These are phyloP conservation scores for Phyllopteryx taeniolatus DNA, from an alignment of 2,113 vertebrate genomes.

Conservation along the genomic window DNA sequence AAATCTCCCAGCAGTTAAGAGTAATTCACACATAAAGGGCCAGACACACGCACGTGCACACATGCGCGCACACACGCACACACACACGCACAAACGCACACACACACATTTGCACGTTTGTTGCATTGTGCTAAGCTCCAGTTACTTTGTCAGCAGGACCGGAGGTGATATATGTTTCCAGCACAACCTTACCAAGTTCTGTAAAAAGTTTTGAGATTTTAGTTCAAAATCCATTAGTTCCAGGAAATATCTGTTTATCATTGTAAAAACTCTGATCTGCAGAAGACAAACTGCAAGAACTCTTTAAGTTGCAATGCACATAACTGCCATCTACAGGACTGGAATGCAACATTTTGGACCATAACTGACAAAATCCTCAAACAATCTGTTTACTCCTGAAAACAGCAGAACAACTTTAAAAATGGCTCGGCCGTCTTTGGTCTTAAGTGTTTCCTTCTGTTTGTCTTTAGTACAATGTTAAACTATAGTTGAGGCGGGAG, in stretches of 20 bases:
- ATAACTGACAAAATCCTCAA: not conserved
- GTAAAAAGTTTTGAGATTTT: too few species aligned
- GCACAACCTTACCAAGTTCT: too few species aligned
- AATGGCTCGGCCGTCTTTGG: not conserved
- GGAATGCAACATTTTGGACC: too few species aligned
- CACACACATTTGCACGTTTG: constrained; percentile 6
- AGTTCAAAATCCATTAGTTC: too few species aligned
- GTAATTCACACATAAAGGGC: constrained; percentile 60
- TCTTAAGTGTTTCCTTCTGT: not conserved
- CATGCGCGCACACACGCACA: constrained; percentile 4
- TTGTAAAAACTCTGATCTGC: too few species aligned
- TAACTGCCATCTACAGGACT: too few species aligned
- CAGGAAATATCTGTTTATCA: too few species aligned
- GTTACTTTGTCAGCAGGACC: too few species aligned
- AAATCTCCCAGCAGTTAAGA: constrained; percentile 67
- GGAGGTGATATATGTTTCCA: too few species aligned
- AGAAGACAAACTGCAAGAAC: too few species aligned
- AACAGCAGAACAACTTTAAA: not conserved
- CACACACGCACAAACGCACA: constrained; percentile 17
- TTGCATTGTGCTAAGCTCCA: too few species aligned
- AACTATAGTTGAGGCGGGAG: not conserved
- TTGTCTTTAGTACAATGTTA: not conserved
- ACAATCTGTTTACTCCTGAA: not conserved
- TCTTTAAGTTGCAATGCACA: too few species aligned
- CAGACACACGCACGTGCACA: constrained; percentile 21